phyloP scores from a whole-genome alignment of 2,797 vertebrate genomes.

The Momotus momota region DNA sequence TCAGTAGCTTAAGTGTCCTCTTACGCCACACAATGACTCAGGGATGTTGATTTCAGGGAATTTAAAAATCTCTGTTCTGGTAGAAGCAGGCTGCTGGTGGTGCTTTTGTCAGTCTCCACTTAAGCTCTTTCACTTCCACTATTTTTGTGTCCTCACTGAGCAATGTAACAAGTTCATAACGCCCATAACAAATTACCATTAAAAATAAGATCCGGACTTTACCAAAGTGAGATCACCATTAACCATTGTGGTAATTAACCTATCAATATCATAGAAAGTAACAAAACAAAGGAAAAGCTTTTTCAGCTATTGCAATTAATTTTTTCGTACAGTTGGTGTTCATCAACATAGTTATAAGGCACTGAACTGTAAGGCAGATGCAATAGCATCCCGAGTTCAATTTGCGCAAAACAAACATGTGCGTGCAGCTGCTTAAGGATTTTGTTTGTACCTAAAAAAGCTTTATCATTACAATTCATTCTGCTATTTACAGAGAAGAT shows the following conservation, averaged over 20 bases:
- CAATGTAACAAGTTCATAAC: neutral
- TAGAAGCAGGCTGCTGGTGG: neutral
- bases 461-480: neutral
- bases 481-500: neutral
- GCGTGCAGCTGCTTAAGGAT: neutral
- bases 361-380: neutral
- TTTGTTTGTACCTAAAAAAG: neutral
- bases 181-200: neutral
- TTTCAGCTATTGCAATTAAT: neutral
- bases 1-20: neutral
- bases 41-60: neutral
- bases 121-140: slow-evolving; percentile 8
- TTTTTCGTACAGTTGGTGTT: neutral
- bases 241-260: slow-evolving; percentile 19
- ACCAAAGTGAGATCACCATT: neutral
- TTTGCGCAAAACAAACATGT: neutral
- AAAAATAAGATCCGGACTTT: neutral
- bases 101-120: slow-evolving; percentile 12
- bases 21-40: neutral
- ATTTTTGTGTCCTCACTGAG: slow-evolving; percentile 14
- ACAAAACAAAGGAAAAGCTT: neutral
- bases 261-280: neutral
- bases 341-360: neutral
- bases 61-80: neutral
- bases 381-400: neutral